A percentile compares a stretch with the other conserved stretches of the same genome.
phyloP scores from a whole-genome alignment of 1,140 invertebrate species.

The Calliopsis andreniformis region DNA sequence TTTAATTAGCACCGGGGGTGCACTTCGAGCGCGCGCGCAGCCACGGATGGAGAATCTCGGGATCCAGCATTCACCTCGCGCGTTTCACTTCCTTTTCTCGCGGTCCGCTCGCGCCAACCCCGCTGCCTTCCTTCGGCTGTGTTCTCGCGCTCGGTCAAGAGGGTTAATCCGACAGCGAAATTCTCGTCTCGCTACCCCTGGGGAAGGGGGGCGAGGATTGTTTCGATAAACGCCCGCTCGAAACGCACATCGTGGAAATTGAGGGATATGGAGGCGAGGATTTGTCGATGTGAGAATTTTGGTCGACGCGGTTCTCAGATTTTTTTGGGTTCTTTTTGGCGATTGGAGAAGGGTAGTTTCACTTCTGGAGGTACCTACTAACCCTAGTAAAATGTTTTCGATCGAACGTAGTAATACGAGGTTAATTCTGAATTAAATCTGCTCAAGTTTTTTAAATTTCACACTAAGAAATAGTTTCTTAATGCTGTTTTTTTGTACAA shows the following conservation, averaged over 20 bases:
- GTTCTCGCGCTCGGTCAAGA: conserved; percentile 60
- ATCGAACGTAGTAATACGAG: too few relatives aligned
- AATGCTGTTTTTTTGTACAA: too few relatives aligned
- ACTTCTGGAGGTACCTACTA: too few relatives aligned
- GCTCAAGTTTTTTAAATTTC: too few relatives aligned
- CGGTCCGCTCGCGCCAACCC: not conserved
- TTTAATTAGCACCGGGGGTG: conserved; percentile 71
- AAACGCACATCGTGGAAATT: too few relatives aligned
- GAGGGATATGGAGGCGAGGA: not conserved
- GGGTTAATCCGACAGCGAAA: conserved; percentile 50
- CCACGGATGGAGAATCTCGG: conserved; percentile 65
- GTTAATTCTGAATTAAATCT: too few relatives aligned
- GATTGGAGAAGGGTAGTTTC: too few relatives aligned
- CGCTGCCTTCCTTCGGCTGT: conserved; percentile 35
- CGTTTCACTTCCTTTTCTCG: conserved; percentile 11
- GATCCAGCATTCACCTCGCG: conserved; percentile 68
- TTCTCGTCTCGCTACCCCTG: conserved; percentile 15
- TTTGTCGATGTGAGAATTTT: not conserved
- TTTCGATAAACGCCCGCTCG: conserved; percentile 16
- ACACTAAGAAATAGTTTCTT: too few relatives aligned
- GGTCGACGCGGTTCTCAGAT: too few relatives aligned
- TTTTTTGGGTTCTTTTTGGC: too few relatives aligned
- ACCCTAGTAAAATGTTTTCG: too few relatives aligned
- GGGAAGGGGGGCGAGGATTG: not conserved
- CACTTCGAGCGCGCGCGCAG: conserved; percentile 45